Evolutionary conservation across 2,888 invertebrate genomes (phyloP).

Genomic region (Electrophaes corylata): DNA sequence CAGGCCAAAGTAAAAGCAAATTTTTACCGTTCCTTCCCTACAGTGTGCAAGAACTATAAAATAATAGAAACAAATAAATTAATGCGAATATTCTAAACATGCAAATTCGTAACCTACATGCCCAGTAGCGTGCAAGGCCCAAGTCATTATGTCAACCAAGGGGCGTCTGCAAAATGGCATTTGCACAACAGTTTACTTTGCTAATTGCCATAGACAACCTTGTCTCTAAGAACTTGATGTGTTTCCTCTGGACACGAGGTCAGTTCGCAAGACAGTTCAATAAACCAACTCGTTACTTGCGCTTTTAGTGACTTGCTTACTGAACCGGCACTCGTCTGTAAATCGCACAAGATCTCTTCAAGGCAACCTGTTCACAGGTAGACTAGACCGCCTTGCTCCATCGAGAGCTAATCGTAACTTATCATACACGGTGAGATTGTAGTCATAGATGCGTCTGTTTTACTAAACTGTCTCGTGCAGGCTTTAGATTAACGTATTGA

Average conservation of each 20-base stretch:
- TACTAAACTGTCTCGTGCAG: no score
- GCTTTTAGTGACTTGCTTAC: not conserved
- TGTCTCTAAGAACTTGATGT: constrained; percentile 1
- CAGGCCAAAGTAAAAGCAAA: no score
- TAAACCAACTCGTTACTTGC: not conserved
- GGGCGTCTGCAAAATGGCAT: constrained; percentile 12
- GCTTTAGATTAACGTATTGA: no score
- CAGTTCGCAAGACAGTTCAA: not conserved
- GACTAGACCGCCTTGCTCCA: no score
- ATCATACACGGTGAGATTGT: no score
- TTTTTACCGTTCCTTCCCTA: no score
- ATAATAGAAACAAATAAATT: not conserved
- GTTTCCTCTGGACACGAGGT: not conserved
- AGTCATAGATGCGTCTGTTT: no score
- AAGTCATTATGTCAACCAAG: constrained; percentile 29
- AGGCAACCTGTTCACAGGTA: no score
- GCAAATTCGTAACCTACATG: constrained; percentile 36
- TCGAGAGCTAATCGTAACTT: no score
- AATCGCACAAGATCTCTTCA: not conserved
- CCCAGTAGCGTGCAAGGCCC: constrained; percentile 27
- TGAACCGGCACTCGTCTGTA: not conserved
- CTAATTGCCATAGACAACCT: constrained; percentile 19
- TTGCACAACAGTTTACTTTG: constrained; percentile 20
- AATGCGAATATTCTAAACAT: constrained; percentile 21
- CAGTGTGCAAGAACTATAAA: no score